phyloP scores from a whole-genome alignment of 2,888 invertebrate genomes.

The Marasmarcha lunaedactyla region DNA sequence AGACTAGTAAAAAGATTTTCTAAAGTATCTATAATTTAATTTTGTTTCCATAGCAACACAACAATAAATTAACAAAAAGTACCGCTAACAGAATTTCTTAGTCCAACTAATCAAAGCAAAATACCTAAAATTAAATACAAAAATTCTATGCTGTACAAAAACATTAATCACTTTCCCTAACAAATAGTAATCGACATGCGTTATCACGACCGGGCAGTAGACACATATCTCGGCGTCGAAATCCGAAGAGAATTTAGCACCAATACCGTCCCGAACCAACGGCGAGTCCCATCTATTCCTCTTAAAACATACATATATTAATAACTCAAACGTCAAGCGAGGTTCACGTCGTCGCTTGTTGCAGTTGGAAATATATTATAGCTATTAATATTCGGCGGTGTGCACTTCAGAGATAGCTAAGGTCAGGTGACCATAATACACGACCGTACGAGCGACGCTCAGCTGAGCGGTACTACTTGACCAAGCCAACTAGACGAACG shows the following conservation, averaged over 20 bases:
- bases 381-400: constrained; percentile 59
- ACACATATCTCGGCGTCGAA: neutral
- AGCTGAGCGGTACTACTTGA: neutral
- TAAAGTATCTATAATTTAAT: too few relatives aligned
- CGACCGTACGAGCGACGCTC: neutral
- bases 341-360: constrained; percentile 39
- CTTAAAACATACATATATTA: constrained; percentile 1
- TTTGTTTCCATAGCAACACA: too few relatives aligned
- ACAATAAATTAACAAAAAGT: too few relatives aligned
- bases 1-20: too few relatives aligned
- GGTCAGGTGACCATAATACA: constrained; percentile 34
- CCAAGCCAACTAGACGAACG: too few relatives aligned
- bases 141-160: too few relatives aligned
- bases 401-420: constrained; percentile 42
- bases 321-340: constrained; percentile 30
- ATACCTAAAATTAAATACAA: too few relatives aligned
- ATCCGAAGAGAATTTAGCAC: neutral
- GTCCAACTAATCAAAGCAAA: too few relatives aligned
- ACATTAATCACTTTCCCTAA: too few relatives aligned
- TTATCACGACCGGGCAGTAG: too few relatives aligned
- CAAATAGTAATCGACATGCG: too few relatives aligned
- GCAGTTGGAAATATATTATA: constrained; percentile 49
- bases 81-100: too few relatives aligned
- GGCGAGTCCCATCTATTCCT: neutral
- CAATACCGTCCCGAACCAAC: neutral